phyloP scores from a whole-genome alignment of 2,113 vertebrate genomes.

The Leucopsar rothschildi region DNA sequence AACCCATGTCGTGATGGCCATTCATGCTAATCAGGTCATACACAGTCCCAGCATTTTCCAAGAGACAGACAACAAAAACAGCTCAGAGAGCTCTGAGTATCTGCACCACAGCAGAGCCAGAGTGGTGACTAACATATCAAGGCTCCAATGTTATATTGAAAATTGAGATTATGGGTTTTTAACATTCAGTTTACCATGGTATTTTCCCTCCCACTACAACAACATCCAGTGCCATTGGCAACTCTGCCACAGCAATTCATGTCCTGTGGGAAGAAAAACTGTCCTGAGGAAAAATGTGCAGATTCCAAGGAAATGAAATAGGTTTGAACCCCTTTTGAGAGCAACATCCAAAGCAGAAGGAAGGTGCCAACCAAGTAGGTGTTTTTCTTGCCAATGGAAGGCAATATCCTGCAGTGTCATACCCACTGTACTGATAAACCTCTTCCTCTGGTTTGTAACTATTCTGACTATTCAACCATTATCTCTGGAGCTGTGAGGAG shows the following conservation, averaged over 20 bases:
- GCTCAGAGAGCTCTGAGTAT: background rate
- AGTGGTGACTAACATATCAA: background rate
- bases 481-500: background rate
- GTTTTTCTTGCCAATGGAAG: background rate
- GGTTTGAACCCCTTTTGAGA: background rate
- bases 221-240: slow-evolving; percentile 75
- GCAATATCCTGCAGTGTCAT: background rate
- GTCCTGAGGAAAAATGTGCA: background rate
- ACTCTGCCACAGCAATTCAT: slow-evolving; percentile 76
- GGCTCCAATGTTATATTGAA: background rate
- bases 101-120: background rate
- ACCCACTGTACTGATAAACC: background rate
- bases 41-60: background rate
- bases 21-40: background rate
- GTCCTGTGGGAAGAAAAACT: slow-evolving; percentile 50
- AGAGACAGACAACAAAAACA: background rate
- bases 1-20: background rate
- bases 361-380: background rate
- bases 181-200: slow-evolving; percentile 18
- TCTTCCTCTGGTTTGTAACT: background rate
- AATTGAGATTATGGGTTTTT: background rate
- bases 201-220: slow-evolving; percentile 62
- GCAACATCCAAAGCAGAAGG: background rate
- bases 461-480: background rate
- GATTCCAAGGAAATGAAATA: background rate